Conservation (phyloP, 2,113 vertebrate genomes). For the Azemiops feae region DNA sequence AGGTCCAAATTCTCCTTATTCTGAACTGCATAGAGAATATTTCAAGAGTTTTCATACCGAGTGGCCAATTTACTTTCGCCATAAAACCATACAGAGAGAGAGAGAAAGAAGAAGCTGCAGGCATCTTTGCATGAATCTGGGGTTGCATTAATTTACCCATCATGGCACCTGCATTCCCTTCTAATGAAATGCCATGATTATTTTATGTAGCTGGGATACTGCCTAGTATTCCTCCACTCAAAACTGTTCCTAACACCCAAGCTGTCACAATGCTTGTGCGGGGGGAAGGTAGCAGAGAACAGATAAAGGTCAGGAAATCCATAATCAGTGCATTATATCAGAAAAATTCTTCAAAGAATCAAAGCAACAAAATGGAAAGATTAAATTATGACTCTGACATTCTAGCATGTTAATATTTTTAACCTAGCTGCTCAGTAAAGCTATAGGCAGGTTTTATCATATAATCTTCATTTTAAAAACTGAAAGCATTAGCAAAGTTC, state of each 20-base stretch:
- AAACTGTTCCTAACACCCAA: not conserved
- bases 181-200: not conserved
- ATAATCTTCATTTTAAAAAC: constrained; percentile 51
- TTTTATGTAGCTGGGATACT: not conserved
- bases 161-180: not conserved
- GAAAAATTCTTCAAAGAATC: constrained; percentile 39
- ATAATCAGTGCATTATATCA: constrained; percentile 45
- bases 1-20: not conserved
- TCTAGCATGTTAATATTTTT: constrained; percentile 39
- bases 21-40: no score
- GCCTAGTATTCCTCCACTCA: not conserved
- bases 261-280: constrained; percentile 25
- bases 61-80: not conserved
- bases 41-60: not conserved
- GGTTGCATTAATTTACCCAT: not conserved
- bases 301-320: constrained; percentile 40
- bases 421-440: constrained; percentile 2
- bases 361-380: constrained; percentile 29
- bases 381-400: constrained; percentile 57
- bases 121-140: not conserved
- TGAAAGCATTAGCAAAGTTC: constrained; percentile 29
- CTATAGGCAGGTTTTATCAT: constrained; percentile 25
- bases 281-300: constrained; percentile 26
- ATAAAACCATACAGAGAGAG: not conserved
- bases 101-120: not conserved